These are phyloP conservation scores for Gnathonemus echidnorhynchus DNA, from an alignment of 2,113 vertebrate species.

Conservation along the genomic window DNA sequence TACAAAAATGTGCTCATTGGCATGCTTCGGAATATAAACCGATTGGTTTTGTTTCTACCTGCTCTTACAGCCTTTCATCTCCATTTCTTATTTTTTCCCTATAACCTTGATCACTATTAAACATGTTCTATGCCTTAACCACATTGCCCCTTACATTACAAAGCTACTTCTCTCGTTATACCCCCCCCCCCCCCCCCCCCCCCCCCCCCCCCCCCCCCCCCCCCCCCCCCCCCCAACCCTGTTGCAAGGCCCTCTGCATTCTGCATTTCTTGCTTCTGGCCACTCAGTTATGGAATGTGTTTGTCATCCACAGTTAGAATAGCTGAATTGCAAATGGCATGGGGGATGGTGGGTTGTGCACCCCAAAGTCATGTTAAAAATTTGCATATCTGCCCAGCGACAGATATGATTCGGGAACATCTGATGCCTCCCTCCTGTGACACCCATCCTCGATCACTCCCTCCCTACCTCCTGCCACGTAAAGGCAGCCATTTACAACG, in stretches of 20 bases:
- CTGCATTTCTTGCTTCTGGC: neutral
- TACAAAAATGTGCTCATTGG: neutral
- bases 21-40: neutral
- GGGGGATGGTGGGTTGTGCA: conserved; percentile 1
- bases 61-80: neutral
- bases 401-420: neutral
- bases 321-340: neutral
- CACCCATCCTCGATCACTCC: neutral
- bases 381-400: conserved; percentile 18
- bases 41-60: neutral
- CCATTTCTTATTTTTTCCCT: neutral
- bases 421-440: neutral
- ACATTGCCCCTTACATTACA: neutral
- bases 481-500: neutral
- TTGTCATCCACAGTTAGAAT: neutral
- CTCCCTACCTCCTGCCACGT: neutral
- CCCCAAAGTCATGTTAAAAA: conserved; percentile 6
- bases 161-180: neutral
- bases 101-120: neutral
- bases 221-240: neutral
- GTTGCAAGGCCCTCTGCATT: neutral
- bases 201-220: neutral
- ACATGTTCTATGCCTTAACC: neutral
- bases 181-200: neutral
- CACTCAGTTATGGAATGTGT: conserved; percentile 6